Evolutionary conservation across 2,113 vertebrate species (phyloP), one percentile per base, ranked within the genome.

Genomic region (Bothrops jararaca): DNA sequence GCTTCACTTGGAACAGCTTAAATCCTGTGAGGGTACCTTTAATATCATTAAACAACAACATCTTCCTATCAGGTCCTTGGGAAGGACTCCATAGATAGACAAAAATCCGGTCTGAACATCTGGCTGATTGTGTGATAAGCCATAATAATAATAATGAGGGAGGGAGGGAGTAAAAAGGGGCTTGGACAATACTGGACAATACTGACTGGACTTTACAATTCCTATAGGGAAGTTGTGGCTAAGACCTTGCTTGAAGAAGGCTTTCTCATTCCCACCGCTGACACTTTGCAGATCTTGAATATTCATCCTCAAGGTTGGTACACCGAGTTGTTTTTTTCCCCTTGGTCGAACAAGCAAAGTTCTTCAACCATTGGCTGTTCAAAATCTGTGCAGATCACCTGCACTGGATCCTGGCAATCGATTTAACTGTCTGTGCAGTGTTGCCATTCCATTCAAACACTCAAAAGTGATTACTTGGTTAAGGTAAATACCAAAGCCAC

Each of bases 231-330:
- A 9, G 29, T 97, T 91, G 96, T 99, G 91, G 94, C 98, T 39
- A 98, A 98, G 69, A 97, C 97, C 90, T 95, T 99, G 95, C 89
- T 99, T 56, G 97, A 98, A 86, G 98, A 99, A 10, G 99, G 99
- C 39, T 99, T 99, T 91, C 97, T 99, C 89, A 97, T 99, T 94
- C 99, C 99, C 8, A 99, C 98, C 1, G 69, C 92, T 50, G 98
- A 99, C 85, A 98, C 99, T 93, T 96, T 99, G 95, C 97, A 97
- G 64, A 98, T 98, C 85, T 96, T 99, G 69, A 97, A 98, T 95
- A 98, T 99, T 88, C 95, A 98, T 1, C 94, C 97, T 5, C 97
- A 98, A 97, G 98, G 98, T 98, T 96, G 93, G 94, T 96, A 90
- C 85, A 74, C 85, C 88, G 12, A 22, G 34, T 11, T 29, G 13